Evolutionary conservation across 2,888 invertebrate genomes (phyloP).

Genomic region (Eucera pruinosa): DNA sequence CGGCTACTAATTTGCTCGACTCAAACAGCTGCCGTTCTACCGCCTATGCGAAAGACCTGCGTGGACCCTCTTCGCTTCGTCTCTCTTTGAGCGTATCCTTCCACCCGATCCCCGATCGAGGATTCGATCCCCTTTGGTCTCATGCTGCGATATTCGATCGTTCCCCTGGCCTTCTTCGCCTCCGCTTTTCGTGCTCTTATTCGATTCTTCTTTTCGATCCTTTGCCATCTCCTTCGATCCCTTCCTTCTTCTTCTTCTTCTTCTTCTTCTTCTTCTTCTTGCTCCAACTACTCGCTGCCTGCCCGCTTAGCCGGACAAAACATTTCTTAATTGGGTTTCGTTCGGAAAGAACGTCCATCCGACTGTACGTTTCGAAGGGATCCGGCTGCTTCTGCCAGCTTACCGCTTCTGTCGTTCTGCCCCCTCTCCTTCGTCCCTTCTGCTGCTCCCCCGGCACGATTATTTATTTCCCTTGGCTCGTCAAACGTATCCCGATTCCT

Average conservation of each 20-base stretch:
- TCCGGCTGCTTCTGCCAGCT: constrained; percentile 64
- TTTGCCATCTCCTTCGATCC: constrained; percentile 49
- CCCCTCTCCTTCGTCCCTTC: neutral
- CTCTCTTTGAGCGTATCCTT: constrained; percentile 59
- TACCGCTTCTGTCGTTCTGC: constrained; percentile 68
- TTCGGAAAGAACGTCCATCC: constrained; percentile 70
- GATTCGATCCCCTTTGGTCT: constrained; percentile 75
- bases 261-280: constrained; percentile 66
- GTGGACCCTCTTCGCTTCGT: constrained; percentile 66
- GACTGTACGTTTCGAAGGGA: constrained; percentile 53
- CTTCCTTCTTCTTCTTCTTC: constrained; percentile 42
- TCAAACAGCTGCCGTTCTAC: constrained; percentile 84
- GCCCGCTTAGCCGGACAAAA: constrained; percentile 82
- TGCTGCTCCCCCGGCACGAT: constrained; percentile 35
- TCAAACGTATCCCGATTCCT: constrained; percentile 46
- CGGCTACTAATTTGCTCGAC: constrained; percentile 84
- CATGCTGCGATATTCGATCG: constrained; percentile 80
- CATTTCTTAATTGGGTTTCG: constrained; percentile 85
- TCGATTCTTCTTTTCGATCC: constrained; percentile 59
- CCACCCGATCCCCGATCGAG: constrained; percentile 75
- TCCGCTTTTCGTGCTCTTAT: constrained; percentile 67
- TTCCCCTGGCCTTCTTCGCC: constrained; percentile 62
- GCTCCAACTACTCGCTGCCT: constrained; percentile 67
- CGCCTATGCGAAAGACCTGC: constrained; percentile 80
- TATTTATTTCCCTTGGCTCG: constrained; percentile 64